These are phyloP conservation scores for Genyomyrus donnyi DNA, from an alignment of 2,113 vertebrate genomes.

Conservation along the genomic window DNA sequence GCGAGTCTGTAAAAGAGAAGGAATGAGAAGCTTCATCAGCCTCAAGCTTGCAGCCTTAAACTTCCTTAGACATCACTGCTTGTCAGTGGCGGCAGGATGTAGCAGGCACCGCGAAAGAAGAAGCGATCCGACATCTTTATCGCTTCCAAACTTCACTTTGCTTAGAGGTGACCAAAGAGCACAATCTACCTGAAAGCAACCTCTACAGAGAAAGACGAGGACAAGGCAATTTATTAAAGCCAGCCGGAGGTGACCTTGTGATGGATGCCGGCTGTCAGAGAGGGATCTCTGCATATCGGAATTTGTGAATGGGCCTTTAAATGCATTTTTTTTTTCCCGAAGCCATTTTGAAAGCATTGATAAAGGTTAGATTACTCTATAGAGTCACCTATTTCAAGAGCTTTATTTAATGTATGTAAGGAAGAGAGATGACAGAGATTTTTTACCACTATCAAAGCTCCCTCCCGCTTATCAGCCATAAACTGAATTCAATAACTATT, in stretches of 20 bases:
- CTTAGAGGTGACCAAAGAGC: slow-evolving; percentile 26
- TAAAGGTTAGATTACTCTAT: slow-evolving; percentile 24
- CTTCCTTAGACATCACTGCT: not conserved
- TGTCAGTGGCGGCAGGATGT: not conserved
- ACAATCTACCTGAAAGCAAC: slow-evolving; percentile 19
- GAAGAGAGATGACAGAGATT: not conserved
- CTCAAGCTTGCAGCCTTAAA: not conserved
- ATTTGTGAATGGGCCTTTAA: slow-evolving; percentile 19
- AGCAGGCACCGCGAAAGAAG: not conserved
- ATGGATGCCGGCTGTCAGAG: slow-evolving; percentile 34
- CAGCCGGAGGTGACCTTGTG: slow-evolving; percentile 30
- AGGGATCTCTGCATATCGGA: slow-evolving; percentile 28
- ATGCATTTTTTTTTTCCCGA: slow-evolving; percentile 20
- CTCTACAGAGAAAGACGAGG: slow-evolving; percentile 29
- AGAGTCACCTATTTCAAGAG: slow-evolving; percentile 9
- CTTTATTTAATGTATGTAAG: slow-evolving; percentile 7
- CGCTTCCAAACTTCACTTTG: slow-evolving; percentile 25
- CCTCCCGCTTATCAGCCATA: not conserved
- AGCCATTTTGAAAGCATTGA: slow-evolving; percentile 21
- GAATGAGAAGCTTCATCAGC: not conserved
- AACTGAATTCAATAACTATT: not conserved
- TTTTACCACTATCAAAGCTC: not conserved
- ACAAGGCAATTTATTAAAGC: slow-evolving; percentile 33
- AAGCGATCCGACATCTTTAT: slow-evolving; percentile 13
- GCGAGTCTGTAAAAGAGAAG: not conserved